Percentiles rank a stretch among this genome's conserved stretches.
Conservation (phyloP, 2,888 invertebrate species). For the Dysmachus trigonus region DNA sequence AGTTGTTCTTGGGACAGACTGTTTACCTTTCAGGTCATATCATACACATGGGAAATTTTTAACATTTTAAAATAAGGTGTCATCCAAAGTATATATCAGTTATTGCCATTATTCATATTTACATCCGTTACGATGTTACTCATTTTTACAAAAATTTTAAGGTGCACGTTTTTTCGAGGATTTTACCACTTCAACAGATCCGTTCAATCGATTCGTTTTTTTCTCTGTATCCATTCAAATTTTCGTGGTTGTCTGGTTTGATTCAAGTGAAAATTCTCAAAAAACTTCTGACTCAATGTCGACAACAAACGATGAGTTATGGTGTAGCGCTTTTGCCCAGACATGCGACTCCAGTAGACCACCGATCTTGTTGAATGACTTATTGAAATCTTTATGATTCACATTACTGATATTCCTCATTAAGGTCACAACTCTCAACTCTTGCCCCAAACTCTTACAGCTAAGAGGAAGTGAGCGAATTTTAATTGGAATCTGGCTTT, state of each 20-base stretch:
- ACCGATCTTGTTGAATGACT: not conserved
- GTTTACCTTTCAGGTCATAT: not conserved
- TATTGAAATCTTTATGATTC: conserved; percentile 13
- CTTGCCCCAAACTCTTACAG: not conserved
- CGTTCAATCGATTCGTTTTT: not conserved
- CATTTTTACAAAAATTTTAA: not conserved
- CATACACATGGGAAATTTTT: not conserved
- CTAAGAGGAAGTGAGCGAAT: not conserved
- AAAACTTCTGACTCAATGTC: not conserved
- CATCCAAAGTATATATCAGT: not conserved
- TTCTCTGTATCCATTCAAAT: not conserved
- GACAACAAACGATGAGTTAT: not conserved
- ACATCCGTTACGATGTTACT: not conserved
- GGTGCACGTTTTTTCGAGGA: not conserved
- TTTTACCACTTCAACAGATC: not conserved
- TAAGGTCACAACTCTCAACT: not conserved
- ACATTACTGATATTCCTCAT: not conserved
- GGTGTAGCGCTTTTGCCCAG: not conserved
- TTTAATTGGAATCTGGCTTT: not conserved
- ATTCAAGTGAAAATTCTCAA: not conserved
- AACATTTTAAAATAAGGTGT: not conserved
- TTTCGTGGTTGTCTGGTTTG: not conserved
- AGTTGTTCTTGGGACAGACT: not conserved
- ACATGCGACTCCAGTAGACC: not conserved
- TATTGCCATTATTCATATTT: not conserved